These are phyloP conservation scores for Acanthiza pusilla DNA, from an alignment of 2,797 vertebrate species.

Conservation along the genomic window DNA sequence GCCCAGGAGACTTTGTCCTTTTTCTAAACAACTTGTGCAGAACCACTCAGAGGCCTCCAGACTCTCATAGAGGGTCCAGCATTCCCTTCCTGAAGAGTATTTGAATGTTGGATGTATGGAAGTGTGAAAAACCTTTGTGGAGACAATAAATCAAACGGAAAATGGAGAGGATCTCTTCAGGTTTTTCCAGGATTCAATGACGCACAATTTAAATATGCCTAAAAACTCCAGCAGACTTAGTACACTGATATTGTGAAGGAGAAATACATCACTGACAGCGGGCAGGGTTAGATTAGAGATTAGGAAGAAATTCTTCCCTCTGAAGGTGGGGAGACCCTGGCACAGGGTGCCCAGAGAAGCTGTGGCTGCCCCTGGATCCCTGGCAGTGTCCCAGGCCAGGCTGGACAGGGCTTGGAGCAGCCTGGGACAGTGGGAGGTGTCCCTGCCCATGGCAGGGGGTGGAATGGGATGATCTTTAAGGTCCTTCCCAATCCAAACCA, in stretches of 20 bases:
- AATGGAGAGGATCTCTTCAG: neutral
- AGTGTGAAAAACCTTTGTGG: neutral
- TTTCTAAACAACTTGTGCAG: neutral
- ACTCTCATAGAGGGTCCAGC: neutral
- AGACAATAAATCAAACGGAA: neutral
- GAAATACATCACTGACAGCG: neutral
- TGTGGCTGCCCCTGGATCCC: neutral
- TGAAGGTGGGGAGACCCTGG: rapidly evolving
- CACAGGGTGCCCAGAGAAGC: neutral
- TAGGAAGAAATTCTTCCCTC: neutral
- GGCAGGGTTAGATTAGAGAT: neutral
- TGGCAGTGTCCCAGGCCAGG: neutral
- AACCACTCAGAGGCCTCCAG: neutral
- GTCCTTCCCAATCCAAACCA: neutral
- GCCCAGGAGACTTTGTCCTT: neutral
- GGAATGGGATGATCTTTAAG: neutral
- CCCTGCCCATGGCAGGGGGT: rapidly evolving
- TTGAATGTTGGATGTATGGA: rapidly evolving
- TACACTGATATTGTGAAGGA: neutral
- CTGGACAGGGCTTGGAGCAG: rapidly evolving
- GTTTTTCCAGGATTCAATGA: neutral
- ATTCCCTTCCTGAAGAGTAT: neutral
- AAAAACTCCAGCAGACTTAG: neutral
- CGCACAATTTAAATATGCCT: neutral
- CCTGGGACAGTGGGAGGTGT: rapidly evolving